Percentiles rank a stretch among this genome's conserved stretches.
These are phyloP conservation scores for Microchirus variegatus DNA, from an alignment of 2,797 vertebrate genomes.

Conservation along the genomic window DNA sequence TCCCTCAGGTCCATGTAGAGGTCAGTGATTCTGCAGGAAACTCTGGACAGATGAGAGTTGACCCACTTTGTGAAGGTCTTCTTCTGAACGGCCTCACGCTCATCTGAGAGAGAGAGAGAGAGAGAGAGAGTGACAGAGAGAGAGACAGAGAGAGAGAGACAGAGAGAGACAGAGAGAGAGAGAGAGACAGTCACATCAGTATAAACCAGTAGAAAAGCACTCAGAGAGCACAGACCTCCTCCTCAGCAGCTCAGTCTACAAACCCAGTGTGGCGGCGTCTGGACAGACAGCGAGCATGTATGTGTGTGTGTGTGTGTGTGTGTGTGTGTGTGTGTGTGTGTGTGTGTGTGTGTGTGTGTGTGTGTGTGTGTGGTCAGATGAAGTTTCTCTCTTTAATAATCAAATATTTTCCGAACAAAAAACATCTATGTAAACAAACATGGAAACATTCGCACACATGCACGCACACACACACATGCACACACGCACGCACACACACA, in stretches of 20 bases:
- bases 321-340: no score
- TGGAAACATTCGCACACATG: background rate
- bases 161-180: no score
- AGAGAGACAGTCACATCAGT: background rate
- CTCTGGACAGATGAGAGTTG: constrained; percentile 90
- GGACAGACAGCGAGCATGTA: no score
- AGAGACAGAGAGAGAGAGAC: no score
- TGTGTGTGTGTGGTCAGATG: no score
- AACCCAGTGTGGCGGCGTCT: no score
- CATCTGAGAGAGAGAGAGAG: constrained; percentile 36
- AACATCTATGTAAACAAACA: background rate
- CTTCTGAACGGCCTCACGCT: constrained; percentile 80
- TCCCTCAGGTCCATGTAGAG: constrained; percentile 91
- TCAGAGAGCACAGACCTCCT: no score
- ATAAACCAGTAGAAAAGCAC: background rate
- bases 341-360: no score
- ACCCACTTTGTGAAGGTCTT: constrained; percentile 95
- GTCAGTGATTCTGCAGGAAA: constrained; percentile 89
- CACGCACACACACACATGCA: constrained; percentile 6
- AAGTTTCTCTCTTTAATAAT: no score
- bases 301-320: background rate
- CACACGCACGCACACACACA: constrained; percentile 19
- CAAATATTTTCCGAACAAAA: background rate
- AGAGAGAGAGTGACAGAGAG: background rate
- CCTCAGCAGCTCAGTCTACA: background rate